phyloP scores from a whole-genome alignment of 2,113 vertebrate species.

The Ovis canadensis region DNA sequence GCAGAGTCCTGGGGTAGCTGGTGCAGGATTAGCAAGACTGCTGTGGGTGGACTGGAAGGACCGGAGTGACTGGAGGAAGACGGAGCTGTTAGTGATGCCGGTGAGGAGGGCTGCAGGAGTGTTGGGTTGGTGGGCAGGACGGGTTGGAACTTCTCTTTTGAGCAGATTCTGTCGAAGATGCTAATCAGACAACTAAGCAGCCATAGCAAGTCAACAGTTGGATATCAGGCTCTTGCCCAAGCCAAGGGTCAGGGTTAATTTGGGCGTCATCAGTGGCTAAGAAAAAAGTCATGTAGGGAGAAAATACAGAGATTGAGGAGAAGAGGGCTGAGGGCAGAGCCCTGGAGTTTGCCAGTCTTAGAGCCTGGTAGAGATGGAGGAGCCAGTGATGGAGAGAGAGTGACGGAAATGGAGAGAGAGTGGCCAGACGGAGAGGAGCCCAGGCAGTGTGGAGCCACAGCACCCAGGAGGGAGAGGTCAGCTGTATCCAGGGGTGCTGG shows the following conservation, averaged over 20 bases:
- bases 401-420: neutral
- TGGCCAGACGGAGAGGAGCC: neutral
- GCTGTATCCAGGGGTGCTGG: accelerated
- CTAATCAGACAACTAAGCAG: neutral
- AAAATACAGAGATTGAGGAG: neutral
- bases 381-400: neutral
- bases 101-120: neutral
- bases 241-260: neutral
- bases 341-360: neutral
- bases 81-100: no score
- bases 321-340: neutral
- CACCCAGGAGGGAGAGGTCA: neutral
- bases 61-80: neutral
- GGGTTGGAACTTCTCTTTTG: neutral
- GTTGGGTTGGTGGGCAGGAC: accelerated
- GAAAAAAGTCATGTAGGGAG: neutral
- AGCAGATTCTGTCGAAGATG: neutral
- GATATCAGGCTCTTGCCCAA: neutral
- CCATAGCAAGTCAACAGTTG: neutral
- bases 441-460: neutral
- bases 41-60: neutral
- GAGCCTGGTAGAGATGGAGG: neutral
- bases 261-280: neutral
- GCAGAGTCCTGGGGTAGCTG: neutral
- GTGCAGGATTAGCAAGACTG: neutral